Evolutionary conservation across 2,113 vertebrate species (phyloP).

Genomic region (Aspidoscelis tigris): DNA sequence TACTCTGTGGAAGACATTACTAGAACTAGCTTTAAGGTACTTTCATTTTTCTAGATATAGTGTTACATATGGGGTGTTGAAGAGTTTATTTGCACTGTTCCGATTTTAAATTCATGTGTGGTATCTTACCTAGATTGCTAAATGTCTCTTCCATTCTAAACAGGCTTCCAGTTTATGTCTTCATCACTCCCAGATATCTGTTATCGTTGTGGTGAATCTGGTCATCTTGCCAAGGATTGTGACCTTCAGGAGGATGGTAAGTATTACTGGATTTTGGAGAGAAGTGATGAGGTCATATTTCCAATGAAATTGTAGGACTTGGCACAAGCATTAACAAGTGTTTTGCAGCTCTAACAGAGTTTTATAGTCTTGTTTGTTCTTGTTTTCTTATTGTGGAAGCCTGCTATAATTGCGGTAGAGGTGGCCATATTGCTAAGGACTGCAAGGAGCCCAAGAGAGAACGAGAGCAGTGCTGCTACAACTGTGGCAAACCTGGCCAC

Average conservation of each 20-base stretch:
- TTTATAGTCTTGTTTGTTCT: slow-evolving; percentile 78
- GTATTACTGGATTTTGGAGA: slow-evolving; percentile 69
- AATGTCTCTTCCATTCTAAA: slow-evolving; percentile 51
- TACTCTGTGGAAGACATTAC: too few relatives aligned
- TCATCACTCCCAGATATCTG: slow-evolving; percentile 87
- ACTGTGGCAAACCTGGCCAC: slow-evolving; percentile 96
- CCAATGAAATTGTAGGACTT: accelerated
- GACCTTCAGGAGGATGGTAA: slow-evolving; percentile 98
- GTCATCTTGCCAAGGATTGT: slow-evolving; percentile 98
- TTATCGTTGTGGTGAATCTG: slow-evolving; percentile 97
- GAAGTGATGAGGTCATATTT: neutral
- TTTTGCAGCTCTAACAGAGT: slow-evolving; percentile 47
- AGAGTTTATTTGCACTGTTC: too few relatives aligned
- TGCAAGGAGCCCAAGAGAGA: slow-evolving; percentile 98
- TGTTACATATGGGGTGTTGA: neutral
- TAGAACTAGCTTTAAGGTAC: neutral
- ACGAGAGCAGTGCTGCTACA: slow-evolving; percentile 98
- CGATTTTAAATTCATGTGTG: neutral
- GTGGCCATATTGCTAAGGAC: slow-evolving; percentile 98
- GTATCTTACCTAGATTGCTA: neutral
- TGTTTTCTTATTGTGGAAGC: slow-evolving; percentile 84
- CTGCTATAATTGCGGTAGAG: slow-evolving; percentile 98
- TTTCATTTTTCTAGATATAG: neutral
- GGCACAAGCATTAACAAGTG: neutral
- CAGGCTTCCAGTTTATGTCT: slow-evolving; percentile 85